These are phyloP conservation scores for Hyaena hyaena DNA, from an alignment of 2,113 vertebrate genomes.

Conservation along the genomic window DNA sequence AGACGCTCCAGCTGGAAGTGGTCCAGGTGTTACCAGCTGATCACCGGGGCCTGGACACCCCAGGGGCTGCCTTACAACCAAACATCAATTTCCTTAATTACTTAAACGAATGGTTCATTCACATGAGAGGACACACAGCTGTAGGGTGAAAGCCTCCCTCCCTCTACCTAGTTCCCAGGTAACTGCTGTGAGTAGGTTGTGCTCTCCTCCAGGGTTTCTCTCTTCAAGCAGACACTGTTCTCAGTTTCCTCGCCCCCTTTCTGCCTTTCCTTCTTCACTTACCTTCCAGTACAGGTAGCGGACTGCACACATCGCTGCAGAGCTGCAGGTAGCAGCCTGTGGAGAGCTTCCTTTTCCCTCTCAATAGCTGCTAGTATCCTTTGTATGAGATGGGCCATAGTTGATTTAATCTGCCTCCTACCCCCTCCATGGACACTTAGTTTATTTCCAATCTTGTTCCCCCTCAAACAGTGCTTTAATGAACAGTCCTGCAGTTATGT, in stretches of 20 bases:
- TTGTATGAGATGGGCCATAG: neutral
- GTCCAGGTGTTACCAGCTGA: neutral
- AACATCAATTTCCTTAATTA: neutral
- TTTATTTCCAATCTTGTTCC: neutral
- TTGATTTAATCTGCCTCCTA: neutral
- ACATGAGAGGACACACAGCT: neutral
- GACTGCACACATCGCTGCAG: neutral
- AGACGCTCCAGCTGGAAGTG: neutral
- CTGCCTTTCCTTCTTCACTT: neutral
- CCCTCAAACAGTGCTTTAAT: neutral
- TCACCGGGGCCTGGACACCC: neutral
- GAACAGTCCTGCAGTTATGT: neutral
- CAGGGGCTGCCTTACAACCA: neutral
- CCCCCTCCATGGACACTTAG: neutral
- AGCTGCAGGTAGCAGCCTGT: rapidly evolving
- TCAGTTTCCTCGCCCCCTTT: neutral
- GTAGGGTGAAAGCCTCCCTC: neutral
- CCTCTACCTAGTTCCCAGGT: neutral
- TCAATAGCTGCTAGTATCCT: neutral
- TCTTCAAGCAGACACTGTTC: neutral
- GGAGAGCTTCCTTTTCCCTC: neutral
- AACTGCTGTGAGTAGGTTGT: neutral
- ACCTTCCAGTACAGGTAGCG: too few species aligned
- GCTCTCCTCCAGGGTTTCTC: neutral
- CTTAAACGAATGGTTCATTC: neutral